Percentiles rank a stretch among this genome's conserved stretches.
Evolutionary conservation across 2,797 vertebrate species (phyloP).

Genomic region (Phataginus tetradactyla): DNA sequence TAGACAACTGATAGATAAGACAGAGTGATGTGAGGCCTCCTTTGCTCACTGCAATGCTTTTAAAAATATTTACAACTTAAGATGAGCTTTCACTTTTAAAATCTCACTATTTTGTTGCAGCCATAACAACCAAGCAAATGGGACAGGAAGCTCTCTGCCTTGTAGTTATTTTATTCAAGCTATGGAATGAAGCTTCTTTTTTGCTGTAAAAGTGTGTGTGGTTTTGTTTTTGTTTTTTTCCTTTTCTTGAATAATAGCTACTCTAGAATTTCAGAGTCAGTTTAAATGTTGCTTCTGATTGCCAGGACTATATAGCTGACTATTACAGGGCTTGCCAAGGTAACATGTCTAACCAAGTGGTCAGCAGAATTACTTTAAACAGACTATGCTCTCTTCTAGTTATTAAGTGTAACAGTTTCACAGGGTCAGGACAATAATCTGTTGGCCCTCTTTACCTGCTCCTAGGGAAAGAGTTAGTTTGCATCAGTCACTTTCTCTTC

Average conservation of each 20-base stretch:
- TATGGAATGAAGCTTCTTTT: background rate
- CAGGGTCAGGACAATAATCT: background rate
- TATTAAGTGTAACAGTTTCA: background rate
- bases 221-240: background rate
- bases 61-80: background rate
- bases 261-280: background rate
- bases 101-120: background rate
- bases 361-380: background rate
- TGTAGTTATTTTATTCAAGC: background rate
- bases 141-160: background rate
- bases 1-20: background rate
- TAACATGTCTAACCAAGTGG: background rate
- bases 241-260: background rate
- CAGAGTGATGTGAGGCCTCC: no score
- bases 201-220: background rate
- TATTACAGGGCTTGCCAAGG: background rate
- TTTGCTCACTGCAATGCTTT: background rate
- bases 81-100: constrained; percentile 28
- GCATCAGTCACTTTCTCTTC: background rate
- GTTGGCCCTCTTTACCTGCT: background rate
- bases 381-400: background rate
- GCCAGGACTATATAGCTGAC: background rate
- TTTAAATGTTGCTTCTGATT: background rate
- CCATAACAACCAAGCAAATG: background rate
- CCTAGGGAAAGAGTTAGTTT: background rate